Conservation (phyloP, 2,888 invertebrate species). For the Mythimna ferrago region DNA sequence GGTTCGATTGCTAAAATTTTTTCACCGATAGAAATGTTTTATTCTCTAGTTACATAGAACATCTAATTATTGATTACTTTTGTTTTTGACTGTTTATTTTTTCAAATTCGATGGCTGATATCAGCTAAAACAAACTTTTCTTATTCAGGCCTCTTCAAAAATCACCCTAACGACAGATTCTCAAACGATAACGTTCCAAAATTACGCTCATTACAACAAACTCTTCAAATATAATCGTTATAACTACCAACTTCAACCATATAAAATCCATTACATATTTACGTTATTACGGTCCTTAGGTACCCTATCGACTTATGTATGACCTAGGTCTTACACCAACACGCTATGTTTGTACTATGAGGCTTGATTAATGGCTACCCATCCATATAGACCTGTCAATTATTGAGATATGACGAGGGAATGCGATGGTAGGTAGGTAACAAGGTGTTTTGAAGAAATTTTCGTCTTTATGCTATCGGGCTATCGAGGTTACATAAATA, state of each 20-base stretch:
- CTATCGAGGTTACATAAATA: not conserved
- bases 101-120: no score
- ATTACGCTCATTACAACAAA: not conserved
- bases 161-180: not conserved
- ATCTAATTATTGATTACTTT: no score
- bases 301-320: not conserved
- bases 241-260: not conserved
- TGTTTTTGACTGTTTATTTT: no score
- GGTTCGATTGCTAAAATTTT: no score
- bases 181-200: not conserved
- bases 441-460: conserved; percentile 12
- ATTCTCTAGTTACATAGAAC: no score
- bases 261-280: conserved; percentile 12
- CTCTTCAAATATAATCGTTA: not conserved
- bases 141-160: not conserved
- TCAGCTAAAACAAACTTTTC: not conserved
- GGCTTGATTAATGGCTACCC: conserved; percentile 25
- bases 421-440: not conserved
- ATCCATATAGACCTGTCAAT: conserved; percentile 35
- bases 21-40: no score
- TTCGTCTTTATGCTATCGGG: not conserved
- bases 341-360: conserved; percentile 17
- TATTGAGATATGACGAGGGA: conserved; percentile 1
- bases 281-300: no score
- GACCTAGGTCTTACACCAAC: conserved; percentile 28